Evolutionary conservation across 2,797 vertebrate species (phyloP), one percentile per base, ranked within the genome.

Genomic region (Acanthurus lineatus): DNA sequence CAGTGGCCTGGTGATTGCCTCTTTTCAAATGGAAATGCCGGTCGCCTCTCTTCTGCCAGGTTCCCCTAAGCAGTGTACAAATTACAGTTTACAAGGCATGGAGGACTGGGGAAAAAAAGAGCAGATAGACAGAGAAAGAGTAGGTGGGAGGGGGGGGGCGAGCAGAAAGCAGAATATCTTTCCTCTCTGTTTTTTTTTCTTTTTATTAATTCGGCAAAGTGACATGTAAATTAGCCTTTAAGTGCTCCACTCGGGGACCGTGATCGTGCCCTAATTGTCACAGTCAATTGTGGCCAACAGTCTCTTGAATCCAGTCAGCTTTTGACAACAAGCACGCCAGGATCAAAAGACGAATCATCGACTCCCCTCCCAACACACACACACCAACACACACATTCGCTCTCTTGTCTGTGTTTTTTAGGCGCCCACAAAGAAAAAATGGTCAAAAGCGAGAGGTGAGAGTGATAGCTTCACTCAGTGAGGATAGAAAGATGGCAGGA

Each of bases 231-330:
- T 98, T 96, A 97, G 95, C 94, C 96, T 96, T 96, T 98, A 98
- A 99, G 97, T 98, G 97, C 96, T 96, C 95, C 96, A 96, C 97
- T 97, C 96, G 91, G 95, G 94, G 93, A 94, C 96, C 96, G 96
- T 95, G 97, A 99, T 98, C 96, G 96, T 95, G 96, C 96, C 96
- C 96, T 99, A 99, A 99, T 99, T 99, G 98, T 99, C 96, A 95
- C 97, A 98, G 97, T 98, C 97, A 98, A 98, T 98, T 98, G 97
- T 98, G 96, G 96, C 96, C 97, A 97, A 98, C 97, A 97, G 96
- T 97, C 97, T 97, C 97, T 97, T 97, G 96, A 97, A 97, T 96
- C 96, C 96, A 88, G 93, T 95, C 95, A 95, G 95, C 96, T 97
- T 96, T 89, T 97, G 96, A 99, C 97, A 97, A 99, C 96, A 98